These are phyloP conservation scores for Uropsilus gracilis DNA, from an alignment of 2,113 vertebrate genomes.

Conservation along the genomic window DNA sequence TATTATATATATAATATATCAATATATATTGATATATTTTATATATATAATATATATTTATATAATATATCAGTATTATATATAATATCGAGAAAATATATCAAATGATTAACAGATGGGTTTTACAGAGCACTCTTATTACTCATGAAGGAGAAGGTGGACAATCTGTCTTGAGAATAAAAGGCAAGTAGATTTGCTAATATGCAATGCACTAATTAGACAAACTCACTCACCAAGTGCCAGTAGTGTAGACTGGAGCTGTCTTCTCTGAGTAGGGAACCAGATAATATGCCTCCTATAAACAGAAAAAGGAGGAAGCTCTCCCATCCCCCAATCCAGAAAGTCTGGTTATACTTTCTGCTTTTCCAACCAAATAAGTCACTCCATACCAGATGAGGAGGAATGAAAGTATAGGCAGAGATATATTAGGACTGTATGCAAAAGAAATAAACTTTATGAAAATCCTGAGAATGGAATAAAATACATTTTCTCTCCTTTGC, in stretches of 20 bases:
- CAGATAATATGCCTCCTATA: background rate
- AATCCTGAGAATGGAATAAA: background rate
- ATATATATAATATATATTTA: too few relatives aligned
- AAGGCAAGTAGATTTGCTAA: background rate
- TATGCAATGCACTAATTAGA: background rate
- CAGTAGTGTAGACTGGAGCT: background rate
- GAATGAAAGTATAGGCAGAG: background rate
- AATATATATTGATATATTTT: too few relatives aligned
- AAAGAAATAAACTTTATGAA: background rate
- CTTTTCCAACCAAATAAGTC: background rate
- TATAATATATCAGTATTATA: background rate
- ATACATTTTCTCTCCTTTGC: too few relatives aligned
- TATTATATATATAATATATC: too few relatives aligned
- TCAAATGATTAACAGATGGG: background rate
- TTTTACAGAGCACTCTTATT: background rate
- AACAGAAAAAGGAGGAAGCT: fast-evolving
- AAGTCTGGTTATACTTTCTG: background rate
- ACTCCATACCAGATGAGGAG: background rate
- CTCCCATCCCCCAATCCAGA: background rate
- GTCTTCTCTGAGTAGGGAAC: too few relatives aligned
- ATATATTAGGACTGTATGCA: background rate
- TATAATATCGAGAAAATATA: background rate
- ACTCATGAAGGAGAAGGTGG: background rate
- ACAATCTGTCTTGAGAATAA: background rate
- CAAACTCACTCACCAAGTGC: background rate